phyloP scores from a whole-genome alignment of 2,113 vertebrate species.

The Apeltes quadracus region DNA sequence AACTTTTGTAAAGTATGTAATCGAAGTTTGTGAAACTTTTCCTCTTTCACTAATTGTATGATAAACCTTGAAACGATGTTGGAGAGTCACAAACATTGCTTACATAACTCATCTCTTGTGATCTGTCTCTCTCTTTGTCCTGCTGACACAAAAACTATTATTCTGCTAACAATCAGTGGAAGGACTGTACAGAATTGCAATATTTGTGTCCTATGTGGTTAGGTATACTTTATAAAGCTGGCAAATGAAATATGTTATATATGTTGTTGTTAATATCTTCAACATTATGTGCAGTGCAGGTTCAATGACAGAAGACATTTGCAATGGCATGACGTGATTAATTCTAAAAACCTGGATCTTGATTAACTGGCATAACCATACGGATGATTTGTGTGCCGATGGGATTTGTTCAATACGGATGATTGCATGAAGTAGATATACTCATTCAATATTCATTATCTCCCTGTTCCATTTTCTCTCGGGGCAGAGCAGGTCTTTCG shows the following conservation, averaged over 20 bases:
- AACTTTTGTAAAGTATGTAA: background rate
- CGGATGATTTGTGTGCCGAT: constrained; percentile 64
- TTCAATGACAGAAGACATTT: constrained; percentile 52
- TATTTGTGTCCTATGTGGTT: background rate
- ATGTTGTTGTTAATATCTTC: constrained; percentile 5
- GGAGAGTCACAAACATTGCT: constrained; percentile 8
- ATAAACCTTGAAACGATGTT: background rate
- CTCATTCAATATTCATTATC: constrained; percentile 73
- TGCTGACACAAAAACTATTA: background rate
- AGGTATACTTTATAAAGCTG: constrained; percentile 5
- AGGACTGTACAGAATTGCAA: constrained; percentile 1
- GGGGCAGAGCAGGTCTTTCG: constrained; percentile 51
- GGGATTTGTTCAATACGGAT: constrained; percentile 70
- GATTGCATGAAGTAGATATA: constrained; percentile 65
- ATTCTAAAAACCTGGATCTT: constrained; percentile 67
- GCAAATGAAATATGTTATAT: too few relatives aligned
- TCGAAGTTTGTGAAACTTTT: background rate
- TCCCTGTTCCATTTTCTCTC: constrained; percentile 52
- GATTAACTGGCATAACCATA: constrained; percentile 69
- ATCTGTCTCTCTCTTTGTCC: constrained; percentile 2
- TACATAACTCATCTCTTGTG: constrained; percentile 31
- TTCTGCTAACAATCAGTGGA: background rate
- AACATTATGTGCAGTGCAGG: constrained; percentile 30
- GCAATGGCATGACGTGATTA: constrained; percentile 52
- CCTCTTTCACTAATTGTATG: background rate